Percentiles rank a stretch among this genome's conserved stretches.
phyloP scores from a whole-genome alignment of 2,113 vertebrate species.

The Alectura lathami region DNA sequence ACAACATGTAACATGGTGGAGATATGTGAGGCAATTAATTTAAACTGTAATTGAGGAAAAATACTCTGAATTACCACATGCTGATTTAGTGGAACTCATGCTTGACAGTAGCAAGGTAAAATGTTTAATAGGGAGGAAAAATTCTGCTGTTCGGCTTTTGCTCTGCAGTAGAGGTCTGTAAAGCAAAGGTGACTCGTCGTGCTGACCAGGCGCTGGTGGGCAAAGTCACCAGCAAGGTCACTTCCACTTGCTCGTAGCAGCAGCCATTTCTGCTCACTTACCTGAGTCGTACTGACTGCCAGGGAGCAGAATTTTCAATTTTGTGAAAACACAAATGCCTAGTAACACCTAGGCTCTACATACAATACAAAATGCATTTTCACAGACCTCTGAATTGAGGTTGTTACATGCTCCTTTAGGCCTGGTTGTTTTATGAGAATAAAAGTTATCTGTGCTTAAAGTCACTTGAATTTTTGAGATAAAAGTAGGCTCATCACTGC shows the following conservation, averaged over 20 bases:
- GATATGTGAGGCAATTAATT: background rate
- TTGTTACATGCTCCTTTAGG: background rate
- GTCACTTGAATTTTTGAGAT: background rate
- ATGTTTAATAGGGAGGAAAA: background rate
- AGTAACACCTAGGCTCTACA: too few relatives aligned
- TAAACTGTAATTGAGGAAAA: slow-evolving; percentile 10
- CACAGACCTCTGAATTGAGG: background rate
- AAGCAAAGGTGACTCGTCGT: background rate
- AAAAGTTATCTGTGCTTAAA: background rate
- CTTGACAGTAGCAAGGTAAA: background rate
- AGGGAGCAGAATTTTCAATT: background rate
- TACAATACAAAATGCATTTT: background rate
- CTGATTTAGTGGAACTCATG: background rate
- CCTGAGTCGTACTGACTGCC: background rate
- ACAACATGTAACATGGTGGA: background rate
- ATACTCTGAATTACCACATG: background rate
- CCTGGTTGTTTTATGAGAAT: background rate
- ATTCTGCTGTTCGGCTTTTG: background rate
- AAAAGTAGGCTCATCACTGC: background rate
- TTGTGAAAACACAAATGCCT: background rate
- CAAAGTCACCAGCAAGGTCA: background rate
- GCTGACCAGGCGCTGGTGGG: background rate
- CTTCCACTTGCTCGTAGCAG: background rate
- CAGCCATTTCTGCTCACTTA: background rate
- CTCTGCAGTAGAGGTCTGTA: background rate